Conservation (phyloP, 1,140 invertebrate genomes). For the Camponotus vicinus region DNA sequence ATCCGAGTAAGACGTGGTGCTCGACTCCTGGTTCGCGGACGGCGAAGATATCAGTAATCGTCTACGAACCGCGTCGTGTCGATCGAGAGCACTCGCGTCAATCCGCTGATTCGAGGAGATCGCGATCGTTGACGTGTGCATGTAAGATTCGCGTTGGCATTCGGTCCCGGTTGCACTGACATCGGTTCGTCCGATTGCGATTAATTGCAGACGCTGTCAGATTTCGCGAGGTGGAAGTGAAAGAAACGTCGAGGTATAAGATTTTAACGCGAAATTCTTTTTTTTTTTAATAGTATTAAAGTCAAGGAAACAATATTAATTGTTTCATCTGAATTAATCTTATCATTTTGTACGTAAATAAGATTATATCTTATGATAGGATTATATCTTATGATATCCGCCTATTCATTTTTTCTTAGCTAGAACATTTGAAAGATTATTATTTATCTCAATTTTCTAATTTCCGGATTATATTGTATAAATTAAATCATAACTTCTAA, state of each 20-base stretch:
- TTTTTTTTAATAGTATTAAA: neutral
- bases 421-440: neutral
- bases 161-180: neutral
- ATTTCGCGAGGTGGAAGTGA: neutral
- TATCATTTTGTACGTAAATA: neutral
- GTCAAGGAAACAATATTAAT: neutral
- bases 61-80: constrained; percentile 64
- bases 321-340: neutral
- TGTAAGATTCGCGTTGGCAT: constrained; percentile 6
- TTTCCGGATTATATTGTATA: neutral
- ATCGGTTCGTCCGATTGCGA: neutral
- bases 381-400: neutral
- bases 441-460: neutral
- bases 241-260: neutral
- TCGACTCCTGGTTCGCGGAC: constrained; percentile 49
- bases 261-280: neutral
- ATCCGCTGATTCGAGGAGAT: neutral
- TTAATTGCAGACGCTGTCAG: neutral
- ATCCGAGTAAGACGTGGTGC: constrained; percentile 54
- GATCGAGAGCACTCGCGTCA: constrained; percentile 12
- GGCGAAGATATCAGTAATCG: constrained; percentile 74
- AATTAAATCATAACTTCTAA: neutral
- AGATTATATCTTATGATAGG: neutral
- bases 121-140: neutral
- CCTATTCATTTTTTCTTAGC: neutral